phyloP scores from a whole-genome alignment of 2,888 invertebrate genomes.

The Lissocephala sabroskyi region DNA sequence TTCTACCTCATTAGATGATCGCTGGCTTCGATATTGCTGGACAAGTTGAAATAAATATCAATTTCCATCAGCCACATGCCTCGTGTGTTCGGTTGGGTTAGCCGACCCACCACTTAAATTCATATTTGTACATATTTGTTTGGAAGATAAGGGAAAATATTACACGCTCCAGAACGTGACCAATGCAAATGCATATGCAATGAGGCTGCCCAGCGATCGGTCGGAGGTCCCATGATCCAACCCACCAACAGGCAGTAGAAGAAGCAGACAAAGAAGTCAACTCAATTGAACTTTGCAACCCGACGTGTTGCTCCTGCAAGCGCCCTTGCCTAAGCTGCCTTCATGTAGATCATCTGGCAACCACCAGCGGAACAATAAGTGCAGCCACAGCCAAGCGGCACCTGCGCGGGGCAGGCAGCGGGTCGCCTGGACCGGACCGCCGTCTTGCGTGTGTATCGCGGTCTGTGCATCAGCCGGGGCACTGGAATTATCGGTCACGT shows the following conservation, averaged over 20 bases:
- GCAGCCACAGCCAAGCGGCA: slow-evolving; percentile 35
- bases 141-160: slow-evolving; percentile 53
- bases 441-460: slow-evolving; percentile 56
- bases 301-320: slow-evolving; percentile 59
- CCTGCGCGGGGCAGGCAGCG: slow-evolving; percentile 10
- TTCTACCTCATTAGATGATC: no score
- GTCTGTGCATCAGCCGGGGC: slow-evolving; percentile 48
- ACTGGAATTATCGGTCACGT: slow-evolving; percentile 69
- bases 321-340: slow-evolving; percentile 23
- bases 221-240: no score
- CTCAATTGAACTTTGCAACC: slow-evolving; percentile 61
- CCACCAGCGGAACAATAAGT: slow-evolving; percentile 32
- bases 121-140: slow-evolving; percentile 63
- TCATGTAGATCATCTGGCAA: slow-evolving; percentile 56
- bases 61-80: no score
- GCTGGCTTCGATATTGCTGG: no score
- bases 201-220: not conserved
- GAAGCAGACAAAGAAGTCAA: slow-evolving; percentile 40
- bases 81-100: no score
- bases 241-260: not conserved
- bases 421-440: not conserved
- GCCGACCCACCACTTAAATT: slow-evolving; percentile 32
- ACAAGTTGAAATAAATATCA: no score
- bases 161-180: slow-evolving; percentile 63
- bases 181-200: slow-evolving; percentile 62